phyloP scores from a whole-genome alignment of 2,888 invertebrate species.

The Beris morrisii region DNA sequence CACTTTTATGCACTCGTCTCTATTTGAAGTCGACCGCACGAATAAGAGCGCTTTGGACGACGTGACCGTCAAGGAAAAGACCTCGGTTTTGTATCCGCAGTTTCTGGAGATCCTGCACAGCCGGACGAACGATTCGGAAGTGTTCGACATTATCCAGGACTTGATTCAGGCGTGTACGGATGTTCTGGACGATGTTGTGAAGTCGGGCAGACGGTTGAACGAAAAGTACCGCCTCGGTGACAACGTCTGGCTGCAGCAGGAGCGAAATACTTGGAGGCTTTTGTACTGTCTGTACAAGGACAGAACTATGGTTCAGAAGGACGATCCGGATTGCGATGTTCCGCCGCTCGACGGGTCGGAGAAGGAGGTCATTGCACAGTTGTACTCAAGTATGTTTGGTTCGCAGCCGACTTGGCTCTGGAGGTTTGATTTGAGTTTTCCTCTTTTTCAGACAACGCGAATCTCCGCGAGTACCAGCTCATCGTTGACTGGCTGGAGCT shows the following conservation, averaged over 20 bases:
- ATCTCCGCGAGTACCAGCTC: conserved; percentile 72
- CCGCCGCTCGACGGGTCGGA: conserved; percentile 58
- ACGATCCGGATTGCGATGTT: conserved; percentile 54
- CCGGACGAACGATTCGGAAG: conserved; percentile 45
- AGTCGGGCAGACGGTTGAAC: conserved; percentile 24
- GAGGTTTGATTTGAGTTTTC: neutral
- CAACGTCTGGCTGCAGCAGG: conserved; percentile 70
- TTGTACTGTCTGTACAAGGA: conserved; percentile 81
- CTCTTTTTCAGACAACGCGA: conserved; percentile 56
- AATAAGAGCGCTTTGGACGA: conserved; percentile 28
- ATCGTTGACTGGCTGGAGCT: conserved; percentile 93
- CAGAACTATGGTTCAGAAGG: conserved; percentile 61
- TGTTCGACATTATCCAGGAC: conserved; percentile 42
- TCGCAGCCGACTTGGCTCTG: neutral
- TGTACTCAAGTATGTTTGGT: conserved; percentile 53
- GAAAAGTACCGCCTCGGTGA: conserved; percentile 40
- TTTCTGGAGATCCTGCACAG: conserved; percentile 53
- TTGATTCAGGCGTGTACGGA: conserved; percentile 40
- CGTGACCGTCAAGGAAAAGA: conserved; percentile 44
- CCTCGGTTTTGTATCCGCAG: conserved; percentile 49
- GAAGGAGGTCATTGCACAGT: conserved; percentile 56
- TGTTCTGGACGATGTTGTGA: conserved; percentile 39
- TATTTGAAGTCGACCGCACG: conserved; percentile 36
- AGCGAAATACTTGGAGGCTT: conserved; percentile 87
- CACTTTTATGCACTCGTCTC: conserved; percentile 31